A percentile compares a stretch with the other conserved stretches of the same genome.
Evolutionary conservation across 1,140 invertebrate genomes (phyloP).

Genomic region (Drosophila auraria): DNA sequence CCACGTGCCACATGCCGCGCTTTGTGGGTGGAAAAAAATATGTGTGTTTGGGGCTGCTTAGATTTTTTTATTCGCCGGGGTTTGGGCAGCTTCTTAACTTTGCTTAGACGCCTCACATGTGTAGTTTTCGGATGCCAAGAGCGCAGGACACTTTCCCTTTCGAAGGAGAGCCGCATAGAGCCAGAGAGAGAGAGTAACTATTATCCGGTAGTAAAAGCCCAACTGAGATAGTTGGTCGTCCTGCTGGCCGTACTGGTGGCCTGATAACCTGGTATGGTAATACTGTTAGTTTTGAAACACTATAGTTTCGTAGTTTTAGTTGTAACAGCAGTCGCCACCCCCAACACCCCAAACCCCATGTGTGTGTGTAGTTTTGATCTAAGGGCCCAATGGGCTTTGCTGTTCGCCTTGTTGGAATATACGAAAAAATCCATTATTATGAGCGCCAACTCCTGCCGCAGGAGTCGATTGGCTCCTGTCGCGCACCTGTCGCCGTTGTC

Average conservation of each 20-base stretch:
- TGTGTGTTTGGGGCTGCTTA: slow-evolving; percentile 10
- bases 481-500: slow-evolving; percentile 71
- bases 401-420: slow-evolving; percentile 83
- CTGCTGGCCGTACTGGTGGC: slow-evolving; percentile 58
- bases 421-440: slow-evolving; percentile 83
- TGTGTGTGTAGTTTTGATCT: slow-evolving; percentile 35
- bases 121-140: slow-evolving; percentile 77
- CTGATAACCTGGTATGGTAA: slow-evolving; percentile 83
- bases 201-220: slow-evolving; percentile 44
- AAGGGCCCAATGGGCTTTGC: slow-evolving; percentile 49
- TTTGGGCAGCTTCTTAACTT: slow-evolving; percentile 56
- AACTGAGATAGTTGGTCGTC: slow-evolving; percentile 72
- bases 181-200: slow-evolving; percentile 53
- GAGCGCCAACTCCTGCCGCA: slow-evolving; percentile 73
- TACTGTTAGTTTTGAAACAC: slow-evolving; percentile 85
- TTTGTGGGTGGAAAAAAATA: slow-evolving; percentile 16
- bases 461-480: slow-evolving; percentile 38
- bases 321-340: slow-evolving; percentile 63
- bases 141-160: slow-evolving; percentile 79
- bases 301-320: slow-evolving; percentile 82
- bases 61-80: slow-evolving; percentile 6
- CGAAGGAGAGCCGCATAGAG: slow-evolving; percentile 7
- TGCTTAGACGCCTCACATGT: slow-evolving; percentile 74
- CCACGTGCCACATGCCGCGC: no score
- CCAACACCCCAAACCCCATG: neutral